A percentile compares a stretch with the other conserved stretches of the same genome.
These are phyloP conservation scores for Drosophila malerkotliana DNA, from an alignment of 1,140 invertebrate species.

Conservation along the genomic window DNA sequence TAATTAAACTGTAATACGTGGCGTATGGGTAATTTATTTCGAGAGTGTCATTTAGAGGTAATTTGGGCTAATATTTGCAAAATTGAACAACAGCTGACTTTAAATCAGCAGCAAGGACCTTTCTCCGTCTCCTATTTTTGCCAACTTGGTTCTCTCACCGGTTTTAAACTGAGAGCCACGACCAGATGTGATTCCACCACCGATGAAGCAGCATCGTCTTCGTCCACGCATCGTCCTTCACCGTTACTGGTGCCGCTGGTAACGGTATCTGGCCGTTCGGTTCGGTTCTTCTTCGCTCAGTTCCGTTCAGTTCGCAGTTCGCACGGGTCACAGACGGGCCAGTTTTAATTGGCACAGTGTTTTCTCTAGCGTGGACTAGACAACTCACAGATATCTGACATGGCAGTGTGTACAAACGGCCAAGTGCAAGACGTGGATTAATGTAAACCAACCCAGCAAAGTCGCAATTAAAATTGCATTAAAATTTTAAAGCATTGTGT, in stretches of 20 bases:
- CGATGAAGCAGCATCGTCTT: slow-evolving; percentile 57
- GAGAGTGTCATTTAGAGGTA: too few relatives aligned
- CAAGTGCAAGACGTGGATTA: slow-evolving; percentile 56
- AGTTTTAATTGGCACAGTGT: slow-evolving; percentile 11
- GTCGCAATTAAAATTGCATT: slow-evolving; percentile 62
- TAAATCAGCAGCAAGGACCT: not conserved
- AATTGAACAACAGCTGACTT: not conserved
- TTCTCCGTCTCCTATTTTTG: slow-evolving; percentile 17
- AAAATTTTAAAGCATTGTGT: slow-evolving; percentile 49
- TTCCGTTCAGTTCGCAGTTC: slow-evolving; percentile 31
- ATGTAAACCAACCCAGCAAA: slow-evolving; percentile 25
- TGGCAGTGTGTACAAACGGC: slow-evolving; percentile 52
- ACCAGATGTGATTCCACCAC: slow-evolving; percentile 62
- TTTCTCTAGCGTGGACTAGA: slow-evolving; percentile 20
- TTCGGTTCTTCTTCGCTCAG: slow-evolving; percentile 18
- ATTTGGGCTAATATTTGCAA: not conserved
- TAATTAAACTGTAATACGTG: not conserved
- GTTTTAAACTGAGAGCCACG: slow-evolving; percentile 12
- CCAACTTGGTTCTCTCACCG: not conserved
- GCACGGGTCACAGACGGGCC: slow-evolving; percentile 13
- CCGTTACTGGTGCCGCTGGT: slow-evolving; percentile 8
- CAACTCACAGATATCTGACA: slow-evolving; percentile 19
- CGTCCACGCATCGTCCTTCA: slow-evolving; percentile 30
- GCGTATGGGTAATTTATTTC: not conserved
- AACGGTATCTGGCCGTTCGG: slow-evolving; percentile 6